Base-by-base conservation (phyloP, 1,140 invertebrate species). In the Drosophila eugracilis region DNA sequence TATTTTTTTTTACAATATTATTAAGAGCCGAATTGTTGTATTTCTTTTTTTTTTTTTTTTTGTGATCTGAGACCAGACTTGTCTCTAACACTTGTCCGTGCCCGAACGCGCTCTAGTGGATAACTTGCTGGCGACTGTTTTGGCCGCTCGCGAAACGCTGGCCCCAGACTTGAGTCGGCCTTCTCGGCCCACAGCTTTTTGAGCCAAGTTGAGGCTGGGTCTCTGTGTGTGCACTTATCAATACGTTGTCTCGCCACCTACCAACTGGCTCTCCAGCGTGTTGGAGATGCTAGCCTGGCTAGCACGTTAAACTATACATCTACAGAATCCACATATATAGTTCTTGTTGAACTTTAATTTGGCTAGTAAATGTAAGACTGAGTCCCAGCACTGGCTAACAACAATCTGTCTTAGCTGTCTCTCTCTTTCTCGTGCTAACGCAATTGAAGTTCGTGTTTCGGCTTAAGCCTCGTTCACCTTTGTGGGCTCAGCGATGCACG, bases 51-150 rank as follows among this genome's bases (percentile, higher is more conserved):
- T 60, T 54, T 67, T 32, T 14, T 36, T 36, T 36, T 39, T 15
- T 70, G 52, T 62, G 12, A 34, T 45, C 36, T 70, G 49, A 59
- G 55, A 45, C 39, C 48, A 34, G 65, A 42, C 42, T 32, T 32
- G 70, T 53, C 30, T 75, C 53, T 6, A 74, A 77, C 55, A 53
- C 52, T 71, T 72, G 42, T 83, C 79, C 79, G 79, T 59, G 47
- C 78, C 74, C 81, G 77, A 65, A 73, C 80, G 81, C 81, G 80
- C 80, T 69, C 81, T 57, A 58, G 55, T 76, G 54, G 73, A 76
- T 77, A 80, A 80, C 76, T 81, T 53, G 80, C 59, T 85, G 50
- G 72, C 80, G 76, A 85, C 80, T 85, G 80, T 49, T 60, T 36
- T 39, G 34, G 14, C 47, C 32, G 71, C 41, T 34, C 44, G 7